phyloP scores from a whole-genome alignment of 1,140 invertebrate species.

The Limonius californicus region DNA sequence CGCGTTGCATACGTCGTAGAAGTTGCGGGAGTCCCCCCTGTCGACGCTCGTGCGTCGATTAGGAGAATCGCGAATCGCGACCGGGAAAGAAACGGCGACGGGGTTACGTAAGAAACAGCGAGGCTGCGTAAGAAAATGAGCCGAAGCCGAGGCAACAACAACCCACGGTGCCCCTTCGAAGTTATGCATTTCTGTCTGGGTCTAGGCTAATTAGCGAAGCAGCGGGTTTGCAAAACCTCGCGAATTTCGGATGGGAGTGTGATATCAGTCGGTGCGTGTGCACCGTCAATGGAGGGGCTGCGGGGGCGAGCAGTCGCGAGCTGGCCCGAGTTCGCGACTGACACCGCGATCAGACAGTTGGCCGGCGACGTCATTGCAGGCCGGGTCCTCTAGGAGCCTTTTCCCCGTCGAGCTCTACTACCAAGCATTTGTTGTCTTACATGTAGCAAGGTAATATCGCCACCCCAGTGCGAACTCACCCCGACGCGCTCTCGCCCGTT shows the following conservation, averaged over 20 bases:
- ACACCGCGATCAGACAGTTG: conserved; percentile 33
- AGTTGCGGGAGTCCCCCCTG: too few species aligned
- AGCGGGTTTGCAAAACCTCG: conserved; percentile 5
- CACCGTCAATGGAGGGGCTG: conserved; percentile 21
- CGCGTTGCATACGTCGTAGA: too few species aligned
- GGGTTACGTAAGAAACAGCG: too few species aligned
- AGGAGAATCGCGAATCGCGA: too few species aligned
- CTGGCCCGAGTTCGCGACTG: conserved; percentile 29
- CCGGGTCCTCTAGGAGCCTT: conserved; percentile 14
- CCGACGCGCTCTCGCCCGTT: background rate
- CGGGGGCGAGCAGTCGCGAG: conserved; percentile 28
- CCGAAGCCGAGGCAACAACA: too few species aligned
- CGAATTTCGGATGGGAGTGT: conserved; percentile 12
- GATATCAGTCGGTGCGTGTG: conserved; percentile 16
- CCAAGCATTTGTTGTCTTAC: background rate
- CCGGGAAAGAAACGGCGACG: too few species aligned
- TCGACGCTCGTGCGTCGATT: too few species aligned
- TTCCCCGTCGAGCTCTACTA: background rate
- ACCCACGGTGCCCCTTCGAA: conserved; percentile 6
- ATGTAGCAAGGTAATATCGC: conserved; percentile 12
- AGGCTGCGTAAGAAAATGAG: too few species aligned
- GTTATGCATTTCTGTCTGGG: conserved; percentile 4
- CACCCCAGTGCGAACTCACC: background rate
- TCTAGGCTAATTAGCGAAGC: background rate
- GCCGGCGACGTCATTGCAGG: conserved; percentile 32